A percentile compares a stretch with the other conserved stretches of the same genome.
phyloP scores from a whole-genome alignment of 2,797 vertebrate genomes.

The Orientallactaga sibirica region DNA sequence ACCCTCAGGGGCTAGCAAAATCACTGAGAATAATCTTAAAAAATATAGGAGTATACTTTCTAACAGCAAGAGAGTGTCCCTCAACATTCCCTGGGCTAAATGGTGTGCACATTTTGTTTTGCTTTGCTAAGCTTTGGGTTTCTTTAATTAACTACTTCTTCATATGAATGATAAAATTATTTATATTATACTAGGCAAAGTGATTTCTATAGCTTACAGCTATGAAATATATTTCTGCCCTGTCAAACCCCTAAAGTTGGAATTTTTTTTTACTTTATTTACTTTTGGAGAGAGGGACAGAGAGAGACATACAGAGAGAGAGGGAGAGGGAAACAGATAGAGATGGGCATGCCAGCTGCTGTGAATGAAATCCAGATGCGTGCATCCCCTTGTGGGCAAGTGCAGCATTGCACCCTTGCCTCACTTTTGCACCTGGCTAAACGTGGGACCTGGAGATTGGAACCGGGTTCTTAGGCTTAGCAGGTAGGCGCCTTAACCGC shows the following conservation, averaged over 20 bases:
- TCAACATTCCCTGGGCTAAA: background rate
- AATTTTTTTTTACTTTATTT: no score
- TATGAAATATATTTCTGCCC: background rate
- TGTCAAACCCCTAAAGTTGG: background rate
- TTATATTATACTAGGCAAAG: background rate
- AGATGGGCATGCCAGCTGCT: no score
- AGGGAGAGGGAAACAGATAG: no score
- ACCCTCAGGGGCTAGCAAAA: background rate
- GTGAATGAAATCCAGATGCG: no score
- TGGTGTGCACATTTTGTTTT: background rate
- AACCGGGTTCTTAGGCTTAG: no score
- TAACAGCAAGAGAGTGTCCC: background rate
- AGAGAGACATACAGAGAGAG: no score
- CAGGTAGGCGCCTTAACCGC: no score
- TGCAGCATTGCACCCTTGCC: no score
- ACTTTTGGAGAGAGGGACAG: no score
- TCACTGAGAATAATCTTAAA: background rate
- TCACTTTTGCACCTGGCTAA: no score
- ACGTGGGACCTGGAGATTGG: no score
- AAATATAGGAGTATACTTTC: background rate
- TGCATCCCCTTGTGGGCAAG: no score
- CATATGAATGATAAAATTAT: background rate
- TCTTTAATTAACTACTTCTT: conserved; percentile 22
- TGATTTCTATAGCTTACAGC: background rate
- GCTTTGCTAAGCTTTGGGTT: background rate